Evolutionary conservation across 37 sponge, comb jelly and placozoan species (phyloP), one percentile per base, ranked within the genome.

Genomic region (Petrosia ficiformis): DNA sequence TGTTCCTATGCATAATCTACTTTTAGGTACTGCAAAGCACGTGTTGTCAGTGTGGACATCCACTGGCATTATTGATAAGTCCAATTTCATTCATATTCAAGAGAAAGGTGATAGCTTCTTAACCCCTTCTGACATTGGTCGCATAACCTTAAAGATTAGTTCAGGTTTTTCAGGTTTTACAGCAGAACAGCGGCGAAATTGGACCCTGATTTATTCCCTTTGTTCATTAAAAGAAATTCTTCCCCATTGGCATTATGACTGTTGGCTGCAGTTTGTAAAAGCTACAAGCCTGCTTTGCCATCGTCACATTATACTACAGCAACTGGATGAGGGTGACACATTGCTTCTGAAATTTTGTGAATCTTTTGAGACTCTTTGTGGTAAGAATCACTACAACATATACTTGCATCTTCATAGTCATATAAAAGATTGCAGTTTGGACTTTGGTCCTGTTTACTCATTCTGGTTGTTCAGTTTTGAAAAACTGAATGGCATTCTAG

Each of bases 101-200:
- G n/a, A n/a, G n/a, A n/a, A n/a, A n/a, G n/a, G n/a, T n/a, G n/a
- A n/a, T n/a, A n/a, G n/a, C n/a, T n/a, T n/a, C n/a, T n/a, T n/a
- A n/a, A n/a, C n/a, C n/a, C n/a, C n/a, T n/a, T n/a, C n/a, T n/a
- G n/a, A n/a, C n/a, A n/a, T n/a, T n/a, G n/a, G n/a, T n/a, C n/a
- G n/a, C 24, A 1, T 83, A 76, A 38, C 75, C 77, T 42, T 71
- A 63, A 52, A n/a, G n/a, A n/a, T n/a, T n/a, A n/a, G n/a, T n/a
- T n/a, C n/a, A n/a, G n/a, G n/a, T n/a, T n/a, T n/a, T n/a, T n/a
- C n/a, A n/a, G n/a, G n/a, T n/a, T n/a, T n/a, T n/a, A n/a, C n/a
- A n/a, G n/a, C n/a, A n/a, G 72, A 83, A 6, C 72, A 83, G 42
- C 76, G 77, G 77, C 57, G 60, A 70, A 83, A 75, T 42, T 83